Conservation (phyloP, 2,888 invertebrate genomes). For the Anaspis maculata region DNA sequence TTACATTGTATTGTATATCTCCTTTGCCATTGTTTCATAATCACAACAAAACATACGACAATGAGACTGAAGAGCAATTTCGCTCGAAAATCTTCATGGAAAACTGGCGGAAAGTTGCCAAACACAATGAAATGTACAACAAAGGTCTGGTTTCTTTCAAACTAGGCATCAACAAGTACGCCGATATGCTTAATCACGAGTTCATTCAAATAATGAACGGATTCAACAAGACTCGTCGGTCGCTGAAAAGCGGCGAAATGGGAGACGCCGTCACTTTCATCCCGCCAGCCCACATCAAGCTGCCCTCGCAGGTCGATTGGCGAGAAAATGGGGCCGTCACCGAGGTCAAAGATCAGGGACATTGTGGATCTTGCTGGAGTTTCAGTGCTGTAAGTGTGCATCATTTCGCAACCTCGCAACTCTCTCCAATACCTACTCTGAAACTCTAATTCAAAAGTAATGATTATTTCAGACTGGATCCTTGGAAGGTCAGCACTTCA, state of each 20-base stretch:
- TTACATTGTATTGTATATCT: too few relatives aligned
- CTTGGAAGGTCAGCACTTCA: constrained; percentile 45
- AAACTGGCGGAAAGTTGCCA: constrained; percentile 34
- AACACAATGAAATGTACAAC: constrained; percentile 34
- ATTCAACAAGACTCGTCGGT: constrained; percentile 46
- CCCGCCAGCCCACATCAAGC: background rate
- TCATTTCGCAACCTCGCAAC: background rate
- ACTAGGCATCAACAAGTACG: constrained; percentile 34
- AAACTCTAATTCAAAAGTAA: background rate
- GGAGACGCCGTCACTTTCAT: too few relatives aligned
- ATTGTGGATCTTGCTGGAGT: constrained; percentile 22
- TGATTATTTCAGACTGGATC: constrained; percentile 46
- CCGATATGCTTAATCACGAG: constrained; percentile 36
- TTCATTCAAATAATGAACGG: constrained; percentile 35
- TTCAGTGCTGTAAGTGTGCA: constrained; percentile 9
- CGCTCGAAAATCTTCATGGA: constrained; percentile 37
- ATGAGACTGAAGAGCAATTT: constrained; percentile 28
- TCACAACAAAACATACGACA: constrained; percentile 34
- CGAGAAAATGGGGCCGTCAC: constrained; percentile 20
- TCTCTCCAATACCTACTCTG: too few relatives aligned
- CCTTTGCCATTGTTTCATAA: too few relatives aligned
- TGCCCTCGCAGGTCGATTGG: constrained; percentile 20
- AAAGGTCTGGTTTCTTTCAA: constrained; percentile 29
- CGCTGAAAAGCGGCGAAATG: too few relatives aligned
- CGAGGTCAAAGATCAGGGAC: constrained; percentile 19